Evolutionary conservation across 2,888 invertebrate genomes (phyloP).

Genomic region (Thera britannica): DNA sequence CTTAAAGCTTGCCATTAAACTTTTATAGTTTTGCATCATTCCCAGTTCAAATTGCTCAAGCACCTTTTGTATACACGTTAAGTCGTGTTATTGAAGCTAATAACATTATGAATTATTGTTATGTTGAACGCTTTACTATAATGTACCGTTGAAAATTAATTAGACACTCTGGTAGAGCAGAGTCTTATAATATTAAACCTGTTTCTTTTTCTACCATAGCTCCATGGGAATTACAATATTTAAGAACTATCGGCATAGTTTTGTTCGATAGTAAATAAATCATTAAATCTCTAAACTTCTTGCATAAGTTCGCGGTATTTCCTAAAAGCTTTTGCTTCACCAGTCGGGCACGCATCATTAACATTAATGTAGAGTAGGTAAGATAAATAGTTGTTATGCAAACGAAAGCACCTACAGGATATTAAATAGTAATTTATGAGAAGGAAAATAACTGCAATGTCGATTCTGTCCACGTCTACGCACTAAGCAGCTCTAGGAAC

Average conservation of each 20-base stretch:
- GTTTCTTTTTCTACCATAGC: conserved; percentile 16
- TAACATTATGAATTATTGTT: conserved; percentile 38
- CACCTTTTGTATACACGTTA: conserved; percentile 37
- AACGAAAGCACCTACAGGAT: conserved; percentile 41
- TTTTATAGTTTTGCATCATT: conserved; percentile 35
- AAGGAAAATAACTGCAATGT: conserved; percentile 58
- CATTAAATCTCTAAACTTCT: not conserved
- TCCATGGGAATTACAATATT: not conserved
- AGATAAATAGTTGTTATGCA: conserved; percentile 45
- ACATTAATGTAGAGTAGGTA: conserved; percentile 37
- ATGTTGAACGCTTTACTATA: conserved; percentile 31
- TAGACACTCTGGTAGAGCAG: conserved; percentile 18
- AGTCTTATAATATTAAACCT: conserved; percentile 4
- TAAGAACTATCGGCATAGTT: not conserved
- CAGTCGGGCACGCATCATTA: conserved; percentile 25
- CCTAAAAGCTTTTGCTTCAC: conserved; percentile 4
- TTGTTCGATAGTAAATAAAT: not conserved
- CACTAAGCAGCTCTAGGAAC: conserved; percentile 68
- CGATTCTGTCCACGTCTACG: conserved; percentile 62
- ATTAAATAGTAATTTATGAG: conserved; percentile 56
- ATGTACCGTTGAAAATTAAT: conserved; percentile 26
- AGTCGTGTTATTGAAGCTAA: conserved; percentile 36
- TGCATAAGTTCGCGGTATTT: not conserved
- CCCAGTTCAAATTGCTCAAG: conserved; percentile 33
- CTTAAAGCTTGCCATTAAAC: conserved; percentile 20